Evolutionary conservation across 2,888 invertebrate genomes (phyloP).

Genomic region (Heteromurus nitidus): DNA sequence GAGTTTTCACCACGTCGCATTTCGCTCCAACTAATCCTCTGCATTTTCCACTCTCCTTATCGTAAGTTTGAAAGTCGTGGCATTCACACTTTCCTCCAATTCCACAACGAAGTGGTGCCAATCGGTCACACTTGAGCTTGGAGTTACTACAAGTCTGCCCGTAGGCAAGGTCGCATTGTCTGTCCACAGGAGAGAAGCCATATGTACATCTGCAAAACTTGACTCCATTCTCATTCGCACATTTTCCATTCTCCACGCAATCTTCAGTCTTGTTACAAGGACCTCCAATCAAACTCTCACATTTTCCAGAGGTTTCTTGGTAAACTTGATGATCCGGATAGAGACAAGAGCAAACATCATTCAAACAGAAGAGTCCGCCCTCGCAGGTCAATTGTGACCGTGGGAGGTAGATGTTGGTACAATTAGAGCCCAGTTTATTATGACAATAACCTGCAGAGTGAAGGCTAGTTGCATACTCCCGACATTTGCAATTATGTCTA

Average conservation of each 20-base stretch:
- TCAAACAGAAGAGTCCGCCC: not conserved
- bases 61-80: constrained; percentile 29
- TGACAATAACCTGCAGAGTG: constrained; percentile 1
- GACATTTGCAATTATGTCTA: not conserved
- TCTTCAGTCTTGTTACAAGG: constrained; percentile 12
- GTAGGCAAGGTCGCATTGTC: constrained; percentile 12
- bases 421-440: not conserved
- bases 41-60: not conserved
- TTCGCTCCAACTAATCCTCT: constrained; percentile 20
- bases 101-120: constrained; percentile 12
- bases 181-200: constrained; percentile 6
- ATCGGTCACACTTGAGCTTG: not conserved
- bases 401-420: not conserved
- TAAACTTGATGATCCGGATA: constrained; percentile 21
- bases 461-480: not conserved
- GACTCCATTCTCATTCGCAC: not conserved
- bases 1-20: not conserved
- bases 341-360: constrained; percentile 4
- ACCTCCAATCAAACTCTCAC: constrained; percentile 2
- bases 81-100: constrained; percentile 14
- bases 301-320: not conserved
- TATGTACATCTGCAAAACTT: constrained; percentile 3
- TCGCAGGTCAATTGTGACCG: not conserved
- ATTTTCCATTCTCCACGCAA: constrained; percentile 12
- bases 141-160: constrained; percentile 4